Conservation (phyloP, 2,113 vertebrate genomes). For the Camelus bactrianus region DNA sequence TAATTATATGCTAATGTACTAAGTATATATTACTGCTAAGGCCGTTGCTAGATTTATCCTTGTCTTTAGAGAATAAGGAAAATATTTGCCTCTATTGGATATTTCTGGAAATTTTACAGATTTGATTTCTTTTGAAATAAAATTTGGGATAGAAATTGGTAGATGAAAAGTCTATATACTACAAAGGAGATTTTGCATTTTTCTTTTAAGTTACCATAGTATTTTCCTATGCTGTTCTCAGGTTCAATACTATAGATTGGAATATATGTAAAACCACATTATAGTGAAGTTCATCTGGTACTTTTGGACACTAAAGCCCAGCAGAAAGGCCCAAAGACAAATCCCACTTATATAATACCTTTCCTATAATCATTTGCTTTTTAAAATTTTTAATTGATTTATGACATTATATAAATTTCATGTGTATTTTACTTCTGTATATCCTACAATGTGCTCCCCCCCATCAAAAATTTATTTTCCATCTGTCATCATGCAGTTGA, state of each 20-base stretch:
- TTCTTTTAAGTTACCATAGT: background rate
- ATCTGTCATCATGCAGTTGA: background rate
- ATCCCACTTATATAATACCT: background rate
- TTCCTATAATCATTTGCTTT: background rate
- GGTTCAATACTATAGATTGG: background rate
- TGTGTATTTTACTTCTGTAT: background rate
- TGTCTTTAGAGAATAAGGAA: conserved; percentile 30
- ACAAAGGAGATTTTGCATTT: conserved; percentile 21
- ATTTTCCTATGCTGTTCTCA: background rate
- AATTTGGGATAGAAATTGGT: conserved; percentile 30
- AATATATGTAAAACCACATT: background rate
- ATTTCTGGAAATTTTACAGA: conserved; percentile 31
- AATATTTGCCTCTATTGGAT: background rate
- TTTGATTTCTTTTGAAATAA: conserved; percentile 51
- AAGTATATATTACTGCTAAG: background rate
- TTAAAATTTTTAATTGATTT: background rate
- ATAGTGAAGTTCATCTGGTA: background rate
- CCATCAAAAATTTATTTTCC: background rate
- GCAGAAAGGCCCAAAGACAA: conserved; percentile 17
- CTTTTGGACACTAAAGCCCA: background rate
- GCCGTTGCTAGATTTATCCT: background rate
- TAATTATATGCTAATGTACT: background rate
- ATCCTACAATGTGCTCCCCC: background rate
- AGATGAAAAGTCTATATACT: background rate
- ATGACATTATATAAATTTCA: background rate